Evolutionary conservation across 1,140 invertebrate species (phyloP).

Genomic region (Amyelois transitella): DNA sequence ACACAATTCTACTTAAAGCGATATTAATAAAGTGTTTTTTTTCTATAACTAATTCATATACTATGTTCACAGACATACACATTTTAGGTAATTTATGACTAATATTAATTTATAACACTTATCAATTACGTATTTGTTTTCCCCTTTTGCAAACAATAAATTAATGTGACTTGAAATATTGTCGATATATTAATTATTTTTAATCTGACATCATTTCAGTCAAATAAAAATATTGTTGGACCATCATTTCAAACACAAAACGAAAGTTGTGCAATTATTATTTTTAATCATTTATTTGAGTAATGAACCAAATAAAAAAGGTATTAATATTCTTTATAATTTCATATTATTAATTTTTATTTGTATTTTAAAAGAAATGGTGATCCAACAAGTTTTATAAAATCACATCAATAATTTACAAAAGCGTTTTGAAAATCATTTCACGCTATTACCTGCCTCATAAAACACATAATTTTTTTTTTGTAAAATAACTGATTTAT

Average conservation of each 20-base stretch:
- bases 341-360: no score
- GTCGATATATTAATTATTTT: neutral
- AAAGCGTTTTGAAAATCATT: no score
- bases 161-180: conserved; percentile 2
- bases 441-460: no score
- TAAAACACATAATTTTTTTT: no score
- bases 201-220: neutral
- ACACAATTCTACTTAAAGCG: neutral
- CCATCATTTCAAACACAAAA: neutral
- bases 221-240: neutral
- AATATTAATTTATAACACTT: conserved; percentile 11
- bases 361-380: no score
- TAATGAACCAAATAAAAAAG: no score
- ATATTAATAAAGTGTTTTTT: neutral
- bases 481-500: no score
- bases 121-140: conserved; percentile 14
- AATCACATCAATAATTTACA: no score
- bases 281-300: no score
- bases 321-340: no score
- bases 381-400: no score
- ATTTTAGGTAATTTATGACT: conserved; percentile 1
- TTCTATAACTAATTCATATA: conserved; percentile 4
- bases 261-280: no score
- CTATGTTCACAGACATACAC: conserved; percentile 4
- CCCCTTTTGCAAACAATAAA: conserved; percentile 14